Evolutionary conservation across 2,888 invertebrate species (phyloP).

Genomic region (Limnephilus marmoratus): DNA sequence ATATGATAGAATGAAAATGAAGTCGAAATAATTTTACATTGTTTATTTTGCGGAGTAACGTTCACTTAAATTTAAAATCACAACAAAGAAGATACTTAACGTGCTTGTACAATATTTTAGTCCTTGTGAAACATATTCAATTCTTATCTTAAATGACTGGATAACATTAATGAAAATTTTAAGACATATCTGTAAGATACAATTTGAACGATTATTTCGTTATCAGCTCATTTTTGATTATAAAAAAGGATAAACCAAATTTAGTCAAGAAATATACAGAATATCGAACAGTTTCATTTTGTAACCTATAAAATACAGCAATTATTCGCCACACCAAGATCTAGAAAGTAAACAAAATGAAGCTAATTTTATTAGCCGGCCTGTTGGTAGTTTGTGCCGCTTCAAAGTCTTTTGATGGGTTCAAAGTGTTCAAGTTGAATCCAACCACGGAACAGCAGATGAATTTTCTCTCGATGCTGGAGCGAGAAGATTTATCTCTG

Average conservation of each 20-base stretch:
- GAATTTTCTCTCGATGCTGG: conserved; percentile 73
- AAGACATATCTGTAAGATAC: not conserved
- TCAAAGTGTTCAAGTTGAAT: conserved; percentile 76
- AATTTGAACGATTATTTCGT: not conserved
- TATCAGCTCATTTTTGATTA: not conserved
- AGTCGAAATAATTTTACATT: no score
- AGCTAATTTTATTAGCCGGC: not conserved
- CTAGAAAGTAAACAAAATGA: not conserved
- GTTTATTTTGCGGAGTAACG: no score
- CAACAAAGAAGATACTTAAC: not conserved
- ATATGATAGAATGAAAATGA: no score
- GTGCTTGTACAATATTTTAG: not conserved
- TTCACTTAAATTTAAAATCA: no score
- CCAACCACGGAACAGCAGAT: conserved; percentile 76
- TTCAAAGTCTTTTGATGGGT: conserved; percentile 64
- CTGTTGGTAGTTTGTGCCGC: conserved; percentile 45
- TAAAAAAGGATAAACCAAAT: not conserved
- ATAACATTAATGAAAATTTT: not conserved
- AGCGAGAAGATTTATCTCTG: conserved; percentile 70
- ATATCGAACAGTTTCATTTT: not conserved
- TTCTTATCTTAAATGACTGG: not conserved
- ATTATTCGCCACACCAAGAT: no score
- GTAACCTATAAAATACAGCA: not conserved
- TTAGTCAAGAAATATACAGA: not conserved
- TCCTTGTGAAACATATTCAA: not conserved